phyloP scores from a whole-genome alignment of 2,797 vertebrate genomes.

The Sarcoramphus papa region DNA sequence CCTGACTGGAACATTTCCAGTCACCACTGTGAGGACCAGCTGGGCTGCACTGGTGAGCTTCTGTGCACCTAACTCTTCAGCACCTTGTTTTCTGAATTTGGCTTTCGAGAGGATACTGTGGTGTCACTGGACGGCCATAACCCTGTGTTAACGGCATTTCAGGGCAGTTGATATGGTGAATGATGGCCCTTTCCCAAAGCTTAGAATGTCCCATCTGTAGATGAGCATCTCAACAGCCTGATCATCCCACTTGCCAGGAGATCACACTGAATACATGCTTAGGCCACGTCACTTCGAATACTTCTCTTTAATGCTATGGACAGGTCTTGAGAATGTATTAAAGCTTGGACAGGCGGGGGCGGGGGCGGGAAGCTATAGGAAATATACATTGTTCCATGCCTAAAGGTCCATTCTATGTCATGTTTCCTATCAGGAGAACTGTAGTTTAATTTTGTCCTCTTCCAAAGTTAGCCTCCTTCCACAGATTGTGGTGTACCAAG shows the following conservation, averaged over 20 bases:
- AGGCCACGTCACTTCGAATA: background rate
- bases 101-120: background rate
- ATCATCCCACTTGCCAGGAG: background rate
- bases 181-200: background rate
- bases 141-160: accelerated
- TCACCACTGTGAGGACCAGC: background rate
- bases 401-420: background rate
- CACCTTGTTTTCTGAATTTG: background rate
- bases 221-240: background rate
- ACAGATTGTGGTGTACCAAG: slow-evolving; percentile 5
- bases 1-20: background rate
- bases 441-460: slow-evolving; percentile 17
- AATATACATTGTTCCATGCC: slow-evolving; percentile 26
- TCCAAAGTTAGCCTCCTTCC: slow-evolving; percentile 31
- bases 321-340: background rate
- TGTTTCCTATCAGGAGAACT: slow-evolving; percentile 14
- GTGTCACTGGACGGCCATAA: background rate
- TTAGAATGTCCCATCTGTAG: background rate
- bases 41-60: background rate
- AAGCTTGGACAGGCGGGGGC: background rate
- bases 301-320: background rate
- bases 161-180: background rate
- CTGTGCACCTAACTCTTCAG: background rate
- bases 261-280: background rate
- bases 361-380: background rate